Base-by-base conservation (phyloP, 2,797 vertebrate genomes). In the Pogonophryne albipinna region DNA sequence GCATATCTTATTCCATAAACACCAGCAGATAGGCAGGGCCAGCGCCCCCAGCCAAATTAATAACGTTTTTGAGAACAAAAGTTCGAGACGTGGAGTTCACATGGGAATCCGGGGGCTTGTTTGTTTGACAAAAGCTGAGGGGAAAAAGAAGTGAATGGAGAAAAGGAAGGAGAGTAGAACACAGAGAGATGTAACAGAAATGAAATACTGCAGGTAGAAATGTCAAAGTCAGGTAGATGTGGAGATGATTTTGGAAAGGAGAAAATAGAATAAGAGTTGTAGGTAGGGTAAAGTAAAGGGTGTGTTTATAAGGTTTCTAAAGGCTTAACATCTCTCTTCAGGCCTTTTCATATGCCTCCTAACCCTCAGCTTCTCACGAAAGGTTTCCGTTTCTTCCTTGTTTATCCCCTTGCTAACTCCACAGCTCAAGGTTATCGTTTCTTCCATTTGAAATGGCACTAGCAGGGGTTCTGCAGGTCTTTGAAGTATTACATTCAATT, bases 1-100 rank as follows among this genome's bases (percentile, higher is more conserved):
- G 74, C 87, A 69, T 87, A 85, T 91, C 87, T 80, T 76, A 81
- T 91, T 93, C 83, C 85, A 88, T 90, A 89, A 92, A 92, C 85
- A 89, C 58, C 65, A 58, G 72, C 74, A 71, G 82, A 87, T 78
- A 72, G 56, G 58, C 42, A 45, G 73, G 41, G 79, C 52, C 42
- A 14, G 34, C 61, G 67, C 69, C 62, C 73, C 62, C 19, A 23
- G 83, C 65, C 75, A 84, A 89, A 87, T 87, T 89, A 85, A 87
- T 88, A 88, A 89, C 71, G 73, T 65, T 76, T 79, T 82, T 62
- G 42, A 80, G 76, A 81, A 82, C 79, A 78, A 86, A 86, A 51
- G 77, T 87, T 79, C 34, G 62, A 76, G 75, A 74, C 38, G 74
- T 55, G 51, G 56, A 71, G 51, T 58, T 78, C 62, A 65, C 49